A percentile compares a stretch with the other conserved stretches of the same genome.
These are phyloP conservation scores for Diplazon laetatorius DNA, from an alignment of 2,888 invertebrate species.

Conservation along the genomic window DNA sequence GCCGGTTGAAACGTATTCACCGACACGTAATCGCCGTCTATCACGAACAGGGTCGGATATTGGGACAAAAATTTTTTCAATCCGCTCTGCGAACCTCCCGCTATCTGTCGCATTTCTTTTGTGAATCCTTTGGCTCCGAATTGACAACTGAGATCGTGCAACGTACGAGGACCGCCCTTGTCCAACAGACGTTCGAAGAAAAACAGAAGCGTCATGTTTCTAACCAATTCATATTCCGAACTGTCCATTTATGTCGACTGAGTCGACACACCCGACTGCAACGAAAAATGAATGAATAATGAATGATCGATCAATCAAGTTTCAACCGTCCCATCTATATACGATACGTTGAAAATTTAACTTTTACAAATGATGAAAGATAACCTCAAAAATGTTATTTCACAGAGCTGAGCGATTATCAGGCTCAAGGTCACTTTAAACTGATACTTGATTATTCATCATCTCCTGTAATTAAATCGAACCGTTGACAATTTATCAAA, in stretches of 20 bases:
- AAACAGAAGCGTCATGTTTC: slow-evolving; percentile 98
- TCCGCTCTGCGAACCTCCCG: slow-evolving; percentile 97
- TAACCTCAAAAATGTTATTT: no score
- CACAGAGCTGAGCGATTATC: no score
- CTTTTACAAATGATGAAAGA: no score
- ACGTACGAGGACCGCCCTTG: slow-evolving; percentile 96
- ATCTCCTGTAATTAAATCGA: no score
- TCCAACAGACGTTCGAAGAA: slow-evolving; percentile 99
- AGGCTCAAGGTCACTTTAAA: no score
- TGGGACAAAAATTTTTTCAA: slow-evolving; percentile 98
- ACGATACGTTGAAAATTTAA: no score
- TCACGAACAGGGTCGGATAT: slow-evolving; percentile 97
- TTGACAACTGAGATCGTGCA: slow-evolving; percentile 99
- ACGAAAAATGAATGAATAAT: no score
- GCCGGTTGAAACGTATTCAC: slow-evolving; percentile 91
- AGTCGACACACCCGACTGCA: not conserved
- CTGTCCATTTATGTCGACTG: slow-evolving; percentile 89
- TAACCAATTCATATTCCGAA: slow-evolving; percentile 95
- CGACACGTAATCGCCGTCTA: slow-evolving; percentile 96
- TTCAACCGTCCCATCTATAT: no score
- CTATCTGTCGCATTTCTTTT: slow-evolving; percentile 98
- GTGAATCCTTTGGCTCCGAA: slow-evolving; percentile 99
- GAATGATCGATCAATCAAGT: no score
- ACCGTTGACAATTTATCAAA: no score
- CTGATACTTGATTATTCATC: no score